Conservation (phyloP, 1,140 invertebrate species). For the Stegodyphus mimosarum region DNA sequence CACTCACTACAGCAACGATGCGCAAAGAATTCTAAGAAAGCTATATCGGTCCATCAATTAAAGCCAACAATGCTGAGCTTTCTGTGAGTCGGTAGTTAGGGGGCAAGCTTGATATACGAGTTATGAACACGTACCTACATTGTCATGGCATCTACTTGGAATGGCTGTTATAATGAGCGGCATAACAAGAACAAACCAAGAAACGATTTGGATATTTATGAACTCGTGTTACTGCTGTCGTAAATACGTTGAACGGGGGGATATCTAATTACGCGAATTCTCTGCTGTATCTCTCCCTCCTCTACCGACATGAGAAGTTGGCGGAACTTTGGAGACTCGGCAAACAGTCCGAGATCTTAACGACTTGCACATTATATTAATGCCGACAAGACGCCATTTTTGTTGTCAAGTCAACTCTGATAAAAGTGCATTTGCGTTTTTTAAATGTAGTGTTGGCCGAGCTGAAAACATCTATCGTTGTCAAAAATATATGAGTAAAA, state of each 20-base stretch:
- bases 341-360: constrained; percentile 43
- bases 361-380: constrained; percentile 46
- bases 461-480: constrained; percentile 27
- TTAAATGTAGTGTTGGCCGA: constrained; percentile 26
- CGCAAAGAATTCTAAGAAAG: constrained; percentile 43
- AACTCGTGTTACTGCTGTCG: constrained; percentile 44
- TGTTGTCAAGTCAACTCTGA: constrained; percentile 45
- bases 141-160: constrained; percentile 37
- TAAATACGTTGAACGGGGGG: constrained; percentile 52
- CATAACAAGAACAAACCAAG: constrained; percentile 54
- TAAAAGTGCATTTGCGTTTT: constrained; percentile 31
- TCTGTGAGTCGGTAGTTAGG: constrained; percentile 13
- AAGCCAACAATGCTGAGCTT: constrained; percentile 12
- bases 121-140: constrained; percentile 54
- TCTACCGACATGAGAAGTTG: neutral
- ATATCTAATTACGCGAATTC: constrained; percentile 49
- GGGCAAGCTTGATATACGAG: constrained; percentile 52
- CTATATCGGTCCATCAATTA: constrained; percentile 51
- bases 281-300: constrained; percentile 30
- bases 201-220: constrained; percentile 60
- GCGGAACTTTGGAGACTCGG: constrained; percentile 24
- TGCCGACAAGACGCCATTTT: constrained; percentile 49
- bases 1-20: neutral
- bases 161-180: constrained; percentile 52
- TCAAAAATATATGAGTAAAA: constrained; percentile 22